Base-by-base conservation (phyloP, 2,797 vertebrate genomes). In the Podarcis siculus region DNA sequence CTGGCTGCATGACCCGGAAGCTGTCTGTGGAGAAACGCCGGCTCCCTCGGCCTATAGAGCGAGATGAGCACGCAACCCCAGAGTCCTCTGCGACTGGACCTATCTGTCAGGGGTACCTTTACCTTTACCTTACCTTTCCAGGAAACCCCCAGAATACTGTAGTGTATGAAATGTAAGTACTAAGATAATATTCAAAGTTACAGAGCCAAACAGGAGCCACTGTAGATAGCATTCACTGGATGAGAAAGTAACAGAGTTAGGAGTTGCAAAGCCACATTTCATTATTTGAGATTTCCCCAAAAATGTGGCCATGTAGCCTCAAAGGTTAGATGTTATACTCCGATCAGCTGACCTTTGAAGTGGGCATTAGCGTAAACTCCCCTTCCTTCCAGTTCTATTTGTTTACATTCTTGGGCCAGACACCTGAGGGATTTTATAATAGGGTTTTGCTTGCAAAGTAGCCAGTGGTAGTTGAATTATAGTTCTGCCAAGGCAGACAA, bases 361-460 rank as follows among this genome's bases (percentile, higher is more conserved):
- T 4, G 6, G 61, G 72, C 2, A 86, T 6, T 55, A 89, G 1
- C 55, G 8, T 3, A 69, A 85, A 76, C 2, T 15, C 49, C n/a
- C 67, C 79, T 77, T 25, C 8, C 85, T 91, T 92, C 64, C 0
- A 49, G 8, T 25, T 79, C 71, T 4, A 87, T 73, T 37, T 2
- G 32, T 89, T 76, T 32, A 30, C 6, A 7, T 87, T 88, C 30
- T 35, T 19, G 17, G 75, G 1, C 32, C 35, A 92, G 39, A 3
- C 2, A 85, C 27, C 1, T 37, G 72, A 76, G 15, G 17, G 0
- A 4, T 37, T 91, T 92, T 94, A 8, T 87, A 13, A 90, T 72
- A 77, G 19, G 23, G 1, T 32, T 90, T 23, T 58, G 58, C 85
- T 89, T 89, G 79, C 64, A 25, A 90, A 87, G 13, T 45, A 90